These are phyloP conservation scores for Pangasianodon hypophthalmus DNA, from an alignment of 2,113 vertebrate genomes.

Conservation along the genomic window DNA sequence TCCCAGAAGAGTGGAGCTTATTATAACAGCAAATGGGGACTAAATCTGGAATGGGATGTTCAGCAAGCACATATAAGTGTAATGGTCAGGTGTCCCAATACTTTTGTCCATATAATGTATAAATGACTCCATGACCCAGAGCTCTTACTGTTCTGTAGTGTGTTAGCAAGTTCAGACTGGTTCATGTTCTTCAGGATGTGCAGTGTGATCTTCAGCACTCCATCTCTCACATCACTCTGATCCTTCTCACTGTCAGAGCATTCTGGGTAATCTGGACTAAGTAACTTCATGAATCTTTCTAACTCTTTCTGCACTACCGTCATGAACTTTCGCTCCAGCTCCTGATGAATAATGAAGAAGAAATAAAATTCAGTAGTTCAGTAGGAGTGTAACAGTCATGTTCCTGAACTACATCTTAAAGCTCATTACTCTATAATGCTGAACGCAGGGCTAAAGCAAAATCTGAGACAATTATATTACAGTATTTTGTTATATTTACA, in stretches of 20 bases:
- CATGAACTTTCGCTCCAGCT: neutral
- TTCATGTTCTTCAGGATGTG: conserved; percentile 30
- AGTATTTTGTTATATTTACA: neutral
- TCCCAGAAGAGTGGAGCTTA: too few relatives aligned
- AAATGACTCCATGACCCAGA: neutral
- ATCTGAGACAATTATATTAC: neutral
- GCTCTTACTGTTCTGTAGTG: conserved; percentile 27
- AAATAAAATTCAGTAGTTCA: neutral
- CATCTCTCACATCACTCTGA: conserved; percentile 13
- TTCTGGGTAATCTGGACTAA: conserved; percentile 17
- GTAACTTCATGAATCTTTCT: neutral
- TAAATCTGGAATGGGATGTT: too few relatives aligned
- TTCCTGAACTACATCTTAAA: neutral
- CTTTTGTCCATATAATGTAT: too few relatives aligned
- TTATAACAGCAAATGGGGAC: too few relatives aligned
- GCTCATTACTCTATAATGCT: neutral
- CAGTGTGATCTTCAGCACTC: conserved; percentile 17
- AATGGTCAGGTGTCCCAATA: too few relatives aligned
- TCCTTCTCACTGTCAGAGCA: conserved; percentile 27
- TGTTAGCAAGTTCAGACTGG: conserved; percentile 22
- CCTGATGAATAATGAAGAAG: neutral
- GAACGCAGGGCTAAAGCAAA: neutral
- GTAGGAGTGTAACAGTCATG: neutral
- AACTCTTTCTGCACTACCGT: conserved; percentile 14
- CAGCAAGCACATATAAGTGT: too few relatives aligned